phyloP scores from a whole-genome alignment of 2,113 vertebrate species.

The Calcarius ornatus region DNA sequence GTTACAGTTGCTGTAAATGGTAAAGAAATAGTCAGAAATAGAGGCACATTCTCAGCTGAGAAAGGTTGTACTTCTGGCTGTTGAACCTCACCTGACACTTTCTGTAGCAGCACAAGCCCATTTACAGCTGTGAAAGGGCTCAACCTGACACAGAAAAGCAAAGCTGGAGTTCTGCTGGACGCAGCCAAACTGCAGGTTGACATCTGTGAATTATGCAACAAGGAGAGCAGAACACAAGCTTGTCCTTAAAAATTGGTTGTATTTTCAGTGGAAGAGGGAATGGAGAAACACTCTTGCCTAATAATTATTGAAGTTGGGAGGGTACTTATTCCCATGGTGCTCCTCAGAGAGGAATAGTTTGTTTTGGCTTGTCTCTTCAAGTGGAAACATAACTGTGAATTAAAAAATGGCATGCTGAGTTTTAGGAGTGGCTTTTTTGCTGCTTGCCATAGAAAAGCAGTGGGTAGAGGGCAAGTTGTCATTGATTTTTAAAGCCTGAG shows the following conservation, averaged over 20 bases:
- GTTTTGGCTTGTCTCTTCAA: conserved; percentile 76
- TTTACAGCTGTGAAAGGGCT: conserved; percentile 35
- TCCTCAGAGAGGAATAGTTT: conserved; percentile 63
- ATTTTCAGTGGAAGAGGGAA: conserved; percentile 23
- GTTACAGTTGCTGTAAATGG: neutral
- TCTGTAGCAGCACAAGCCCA: neutral
- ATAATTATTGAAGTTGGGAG: conserved; percentile 71
- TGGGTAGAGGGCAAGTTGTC: conserved; percentile 68
- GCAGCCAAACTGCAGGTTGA: conserved; percentile 22
- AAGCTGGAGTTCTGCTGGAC: conserved; percentile 34
- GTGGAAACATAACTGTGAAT: conserved; percentile 80
- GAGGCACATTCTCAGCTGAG: neutral
- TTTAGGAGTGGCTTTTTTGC: conserved; percentile 54
- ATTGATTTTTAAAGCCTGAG: conserved; percentile 73
- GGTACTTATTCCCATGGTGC: conserved; percentile 58
- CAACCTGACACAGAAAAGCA: conserved; percentile 27
- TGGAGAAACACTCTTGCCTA: neutral
- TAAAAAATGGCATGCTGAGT: conserved; percentile 79
- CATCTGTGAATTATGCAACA: conserved; percentile 66
- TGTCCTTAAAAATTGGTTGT: conserved; percentile 35
- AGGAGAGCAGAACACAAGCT: neutral
- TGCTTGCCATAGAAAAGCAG: conserved; percentile 33
- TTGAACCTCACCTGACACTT: conserved; percentile 12
- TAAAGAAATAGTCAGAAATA: neutral
- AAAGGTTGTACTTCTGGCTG: neutral